phyloP scores from a whole-genome alignment of 2,888 invertebrate species.

The Epistrophe grossulariae region DNA sequence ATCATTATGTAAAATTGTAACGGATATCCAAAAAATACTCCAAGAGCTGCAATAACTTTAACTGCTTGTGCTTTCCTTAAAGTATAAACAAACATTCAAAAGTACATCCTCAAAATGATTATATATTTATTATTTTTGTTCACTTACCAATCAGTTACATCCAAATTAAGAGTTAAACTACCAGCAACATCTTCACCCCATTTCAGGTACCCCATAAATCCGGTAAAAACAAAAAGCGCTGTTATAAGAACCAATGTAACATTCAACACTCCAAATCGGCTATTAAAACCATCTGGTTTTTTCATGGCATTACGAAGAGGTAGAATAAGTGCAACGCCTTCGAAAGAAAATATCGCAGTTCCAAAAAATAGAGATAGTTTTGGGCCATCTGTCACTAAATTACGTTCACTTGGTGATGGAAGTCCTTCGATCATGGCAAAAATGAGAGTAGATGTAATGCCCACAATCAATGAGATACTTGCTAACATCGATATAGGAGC shows the following conservation, averaged over 20 bases:
- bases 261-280: slow-evolving; percentile 93
- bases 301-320: slow-evolving; percentile 97
- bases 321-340: slow-evolving; percentile 96
- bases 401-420: slow-evolving; percentile 86
- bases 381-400: slow-evolving; percentile 86
- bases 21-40: slow-evolving; percentile 95
- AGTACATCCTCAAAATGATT: background rate
- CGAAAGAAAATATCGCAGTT: slow-evolving; percentile 97
- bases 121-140: background rate
- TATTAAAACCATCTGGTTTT: slow-evolving; percentile 90
- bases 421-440: slow-evolving; percentile 90
- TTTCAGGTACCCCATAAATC: slow-evolving; percentile 94
- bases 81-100: slow-evolving; percentile 22
- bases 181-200: slow-evolving; percentile 93
- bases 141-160: slow-evolving; percentile 82
- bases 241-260: slow-evolving; percentile 93
- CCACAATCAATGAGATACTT: slow-evolving; percentile 89
- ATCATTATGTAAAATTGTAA: slow-evolving; percentile 98
- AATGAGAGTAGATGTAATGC: slow-evolving; percentile 89
- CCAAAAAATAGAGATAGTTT: slow-evolving; percentile 95
- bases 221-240: slow-evolving; percentile 91
- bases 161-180: slow-evolving; percentile 95
- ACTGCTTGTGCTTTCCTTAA: slow-evolving; percentile 92
- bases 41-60: slow-evolving; percentile 91
- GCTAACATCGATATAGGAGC: slow-evolving; percentile 92